Evolutionary conservation across 37 sponge, comb jelly and placozoan species (phyloP), one percentile per base, ranked within the genome.

Genomic region (Aphrocallistes beatrix): DNA sequence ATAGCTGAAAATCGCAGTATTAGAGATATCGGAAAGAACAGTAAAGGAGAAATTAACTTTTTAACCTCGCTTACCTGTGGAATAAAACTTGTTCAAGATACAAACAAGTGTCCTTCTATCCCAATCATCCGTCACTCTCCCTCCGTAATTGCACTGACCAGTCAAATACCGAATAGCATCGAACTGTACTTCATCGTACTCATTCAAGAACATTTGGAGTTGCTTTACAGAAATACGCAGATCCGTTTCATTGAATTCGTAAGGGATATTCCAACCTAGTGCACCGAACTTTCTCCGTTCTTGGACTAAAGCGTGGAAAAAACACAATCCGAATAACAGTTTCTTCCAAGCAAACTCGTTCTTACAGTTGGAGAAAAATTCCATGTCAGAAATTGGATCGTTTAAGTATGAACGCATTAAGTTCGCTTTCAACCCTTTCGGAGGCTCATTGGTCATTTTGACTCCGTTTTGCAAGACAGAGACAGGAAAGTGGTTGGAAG

Each of bases 391-490:
- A 39, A 98, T 90, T 30, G 99, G 99, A 84, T 98, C 96, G 38
- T 88, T 89, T 30, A 92, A 51, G 82, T 98, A 98, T n/a, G 99
- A 98, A 32, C 99, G 86, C 21, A 95, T 85, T 47, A 98, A 88
- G 50, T 98, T 98, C 51, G 94, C 92, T 81, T 91, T 95, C 84
- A 98, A 83, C 21, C 99, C 99, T 81, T 98, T 98, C 16, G 99
- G 99, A n/a, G 99, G 99, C 75, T 98, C 99, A 86, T 98, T 98
- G 81, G 99, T 98, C 99, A 98, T 98, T 83, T 98, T 98, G 37
- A 98, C 99, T 17, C 99, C 99, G 88, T 98, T 94, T 84, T 98
- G 99, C 0, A 98, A 90, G 37, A 98, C 96, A 85, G 99, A 91
- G 38, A 98, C 94, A 19, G 99, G 99, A 89, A 98, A 98, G 83